Evolutionary conservation across 1,140 invertebrate species (phyloP).

Genomic region (Drosophila sp.): DNA sequence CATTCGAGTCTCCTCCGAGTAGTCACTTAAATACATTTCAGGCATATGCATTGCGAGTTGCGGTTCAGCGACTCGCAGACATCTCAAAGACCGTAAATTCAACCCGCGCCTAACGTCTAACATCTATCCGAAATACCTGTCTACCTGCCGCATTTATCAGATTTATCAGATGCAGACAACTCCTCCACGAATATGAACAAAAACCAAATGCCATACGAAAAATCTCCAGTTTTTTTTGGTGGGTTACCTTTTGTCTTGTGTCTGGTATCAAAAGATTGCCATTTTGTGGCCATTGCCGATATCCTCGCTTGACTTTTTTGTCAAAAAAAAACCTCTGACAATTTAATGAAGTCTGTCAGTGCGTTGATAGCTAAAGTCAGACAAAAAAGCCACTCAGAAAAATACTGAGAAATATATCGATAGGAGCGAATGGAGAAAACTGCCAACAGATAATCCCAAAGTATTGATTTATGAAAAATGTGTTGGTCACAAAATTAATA

Average conservation of each 20-base stretch:
- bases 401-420: slow-evolving; percentile 8
- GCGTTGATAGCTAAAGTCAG: slow-evolving; percentile 26
- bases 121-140: slow-evolving; percentile 17
- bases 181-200: slow-evolving; percentile 12
- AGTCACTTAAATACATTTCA: slow-evolving; percentile 77
- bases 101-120: slow-evolving; percentile 41
- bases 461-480: slow-evolving; percentile 16
- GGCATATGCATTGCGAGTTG: slow-evolving; percentile 44
- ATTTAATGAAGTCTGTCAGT: slow-evolving; percentile 73
- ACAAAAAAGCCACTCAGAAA: slow-evolving; percentile 14
- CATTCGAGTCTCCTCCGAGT: slow-evolving; percentile 23
- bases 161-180: slow-evolving; percentile 79
- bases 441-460: slow-evolving; percentile 13
- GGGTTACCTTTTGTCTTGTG: slow-evolving; percentile 26
- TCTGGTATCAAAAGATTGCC: slow-evolving; percentile 12
- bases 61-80: slow-evolving; percentile 36
- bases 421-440: neutral
- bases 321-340: slow-evolving; percentile 62
- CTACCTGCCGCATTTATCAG: slow-evolving; percentile 69
- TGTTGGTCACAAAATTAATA: too few relatives aligned
- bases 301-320: slow-evolving; percentile 62
- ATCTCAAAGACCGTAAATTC: slow-evolving; percentile 74
- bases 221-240: slow-evolving; percentile 28
- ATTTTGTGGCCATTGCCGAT: slow-evolving; percentile 20
- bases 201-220: neutral